A percentile compares a stretch with the other conserved stretches of the same genome.
Conservation (phyloP, 2,113 vertebrate species). For the Marmota monax region DNA sequence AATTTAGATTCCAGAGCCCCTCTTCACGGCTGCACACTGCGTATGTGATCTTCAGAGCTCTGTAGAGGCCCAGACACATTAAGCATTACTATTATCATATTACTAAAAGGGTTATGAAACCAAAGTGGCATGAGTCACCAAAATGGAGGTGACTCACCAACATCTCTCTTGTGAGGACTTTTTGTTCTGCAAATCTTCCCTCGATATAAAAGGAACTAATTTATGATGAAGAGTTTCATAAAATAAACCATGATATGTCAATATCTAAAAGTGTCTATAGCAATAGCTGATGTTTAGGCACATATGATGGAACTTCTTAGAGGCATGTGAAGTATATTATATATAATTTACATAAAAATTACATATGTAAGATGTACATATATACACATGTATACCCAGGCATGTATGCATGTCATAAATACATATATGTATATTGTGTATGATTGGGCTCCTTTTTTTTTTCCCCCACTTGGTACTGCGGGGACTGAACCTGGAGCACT, state of each 20-base stretch:
- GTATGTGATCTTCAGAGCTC: constrained; percentile 9
- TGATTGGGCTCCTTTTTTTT: neutral
- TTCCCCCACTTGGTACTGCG: too few species aligned
- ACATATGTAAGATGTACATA: neutral
- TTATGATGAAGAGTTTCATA: constrained; percentile 76
- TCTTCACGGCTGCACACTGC: neutral
- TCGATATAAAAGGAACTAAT: constrained; percentile 67
- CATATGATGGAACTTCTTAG: constrained; percentile 9
- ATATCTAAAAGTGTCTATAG: neutral
- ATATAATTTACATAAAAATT: neutral
- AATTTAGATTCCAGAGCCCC: constrained; percentile 29
- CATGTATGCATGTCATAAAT: neutral
- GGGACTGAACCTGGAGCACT: too few species aligned
- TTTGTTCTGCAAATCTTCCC: constrained; percentile 71
- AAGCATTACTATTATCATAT: constrained; percentile 69
- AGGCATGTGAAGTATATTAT: neutral
- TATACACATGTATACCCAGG: neutral
- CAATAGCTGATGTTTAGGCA: constrained; percentile 43
- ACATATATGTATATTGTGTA: neutral
- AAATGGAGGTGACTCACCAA: constrained; percentile 66
- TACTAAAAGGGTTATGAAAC: constrained; percentile 74
- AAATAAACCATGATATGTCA: constrained; percentile 70
- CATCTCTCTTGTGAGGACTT: constrained; percentile 69
- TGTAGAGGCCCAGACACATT: constrained; percentile 36
- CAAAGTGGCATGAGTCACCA: constrained; percentile 74